Percentiles rank a stretch among this genome's conserved stretches.
These are phyloP conservation scores for Cotesia chilonis DNA, from an alignment of 1,140 invertebrate species.

Conservation along the genomic window DNA sequence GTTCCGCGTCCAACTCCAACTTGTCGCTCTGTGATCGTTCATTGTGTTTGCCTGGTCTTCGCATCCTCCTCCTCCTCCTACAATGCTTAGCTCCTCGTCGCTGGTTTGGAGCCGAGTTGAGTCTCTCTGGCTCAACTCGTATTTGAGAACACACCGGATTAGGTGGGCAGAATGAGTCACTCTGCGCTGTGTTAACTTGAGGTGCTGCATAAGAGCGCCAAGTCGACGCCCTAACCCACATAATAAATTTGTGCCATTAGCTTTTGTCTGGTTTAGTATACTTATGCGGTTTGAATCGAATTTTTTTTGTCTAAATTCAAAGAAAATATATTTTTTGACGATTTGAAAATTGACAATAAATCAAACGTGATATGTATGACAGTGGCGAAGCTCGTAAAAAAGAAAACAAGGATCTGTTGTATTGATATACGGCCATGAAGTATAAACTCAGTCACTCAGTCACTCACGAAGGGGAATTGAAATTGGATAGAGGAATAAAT, in stretches of 20 bases:
- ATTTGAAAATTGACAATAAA: too few relatives aligned
- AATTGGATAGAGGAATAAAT: conserved; percentile 8
- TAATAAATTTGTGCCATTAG: conserved; percentile 39
- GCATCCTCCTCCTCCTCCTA: conserved; percentile 15
- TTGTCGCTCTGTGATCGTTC: conserved; percentile 37
- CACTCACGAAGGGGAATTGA: conserved; percentile 18
- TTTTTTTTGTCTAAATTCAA: too few relatives aligned
- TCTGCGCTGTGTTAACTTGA: conserved; percentile 3
- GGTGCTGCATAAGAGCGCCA: conserved; percentile 13
- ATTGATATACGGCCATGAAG: conserved; percentile 5
- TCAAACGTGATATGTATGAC: too few relatives aligned
- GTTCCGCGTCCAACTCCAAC: conserved; percentile 31
- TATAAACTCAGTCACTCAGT: conserved; percentile 20
- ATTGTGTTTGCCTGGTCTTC: conserved; percentile 13
- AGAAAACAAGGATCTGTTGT: too few relatives aligned
- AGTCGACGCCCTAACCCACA: conserved; percentile 43
- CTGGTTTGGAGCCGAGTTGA: too few relatives aligned
- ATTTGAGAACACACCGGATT: conserved; percentile 33
- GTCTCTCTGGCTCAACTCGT: conserved; percentile 12
- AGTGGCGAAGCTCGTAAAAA: too few relatives aligned
- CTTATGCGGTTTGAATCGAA: too few relatives aligned
- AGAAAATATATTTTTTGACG: too few relatives aligned
- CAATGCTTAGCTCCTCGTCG: not conserved
- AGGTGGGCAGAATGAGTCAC: conserved; percentile 39
- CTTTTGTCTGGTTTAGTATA: conserved; percentile 2